These are phyloP conservation scores for Mesitornis unicolor DNA, from an alignment of 2,113 vertebrate genomes.

Conservation along the genomic window DNA sequence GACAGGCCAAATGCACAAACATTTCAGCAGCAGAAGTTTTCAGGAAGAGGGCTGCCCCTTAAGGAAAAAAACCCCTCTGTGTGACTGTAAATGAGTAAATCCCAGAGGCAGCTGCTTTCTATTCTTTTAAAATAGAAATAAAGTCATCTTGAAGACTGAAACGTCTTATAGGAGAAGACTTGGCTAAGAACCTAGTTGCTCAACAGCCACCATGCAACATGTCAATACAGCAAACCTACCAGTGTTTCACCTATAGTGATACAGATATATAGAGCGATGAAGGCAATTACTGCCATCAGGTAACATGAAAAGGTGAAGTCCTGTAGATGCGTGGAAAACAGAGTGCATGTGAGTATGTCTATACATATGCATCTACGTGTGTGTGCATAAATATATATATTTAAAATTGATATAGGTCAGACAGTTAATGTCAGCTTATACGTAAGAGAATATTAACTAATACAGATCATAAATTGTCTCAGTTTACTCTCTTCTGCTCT, in stretches of 20 bases:
- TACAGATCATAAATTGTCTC: neutral
- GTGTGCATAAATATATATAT: neutral
- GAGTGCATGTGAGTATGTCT: neutral
- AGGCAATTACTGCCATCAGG: neutral
- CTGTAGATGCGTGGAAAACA: neutral
- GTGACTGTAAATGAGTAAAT: neutral
- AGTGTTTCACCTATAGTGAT: neutral
- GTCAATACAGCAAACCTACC: neutral
- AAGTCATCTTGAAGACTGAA: neutral
- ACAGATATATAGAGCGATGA: too few species aligned
- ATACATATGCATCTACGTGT: neutral
- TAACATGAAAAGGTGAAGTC: neutral
- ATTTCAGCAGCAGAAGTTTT: neutral
- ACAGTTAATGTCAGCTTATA: neutral
- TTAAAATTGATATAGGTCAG: neutral
- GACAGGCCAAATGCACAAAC: neutral
- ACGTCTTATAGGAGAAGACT: neutral
- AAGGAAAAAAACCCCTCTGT: accelerated
- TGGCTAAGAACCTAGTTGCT: neutral
- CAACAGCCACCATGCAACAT: neutral
- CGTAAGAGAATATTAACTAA: neutral
- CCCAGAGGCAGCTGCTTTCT: neutral
- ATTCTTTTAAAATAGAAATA: neutral
- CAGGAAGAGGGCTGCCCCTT: neutral
- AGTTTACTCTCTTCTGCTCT: neutral